Evolutionary conservation across 2,113 vertebrate genomes (phyloP).

Genomic region (Triplophysa dalaica): DNA sequence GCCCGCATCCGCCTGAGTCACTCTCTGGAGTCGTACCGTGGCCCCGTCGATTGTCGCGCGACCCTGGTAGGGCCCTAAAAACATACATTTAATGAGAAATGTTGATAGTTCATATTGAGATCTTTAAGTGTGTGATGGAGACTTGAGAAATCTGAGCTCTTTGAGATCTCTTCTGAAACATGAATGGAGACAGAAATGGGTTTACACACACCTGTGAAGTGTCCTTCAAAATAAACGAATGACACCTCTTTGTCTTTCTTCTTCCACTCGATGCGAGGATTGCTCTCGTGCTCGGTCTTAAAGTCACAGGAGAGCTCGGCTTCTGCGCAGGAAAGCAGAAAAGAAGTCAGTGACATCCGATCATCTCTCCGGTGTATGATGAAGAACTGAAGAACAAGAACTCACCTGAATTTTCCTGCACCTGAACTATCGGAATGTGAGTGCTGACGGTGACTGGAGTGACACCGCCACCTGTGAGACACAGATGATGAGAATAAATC

Average conservation of each 20-base stretch:
- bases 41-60: slow-evolving; percentile 84
- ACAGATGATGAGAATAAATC: background rate
- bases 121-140: too few relatives aligned
- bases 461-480: slow-evolving; percentile 61
- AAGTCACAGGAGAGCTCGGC: slow-evolving; percentile 84
- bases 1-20: slow-evolving; percentile 87
- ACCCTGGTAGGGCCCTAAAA: slow-evolving; percentile 78
- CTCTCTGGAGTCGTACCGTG: slow-evolving; percentile 81
- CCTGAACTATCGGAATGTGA: slow-evolving; percentile 64
- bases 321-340: slow-evolving; percentile 66
- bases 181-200: too few relatives aligned
- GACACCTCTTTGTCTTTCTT: slow-evolving; percentile 79
- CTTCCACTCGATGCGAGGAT: slow-evolving; percentile 93
- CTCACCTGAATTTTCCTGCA: slow-evolving; percentile 67
- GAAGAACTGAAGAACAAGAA: too few relatives aligned
- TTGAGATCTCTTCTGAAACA: too few relatives aligned
- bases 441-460: slow-evolving; percentile 65
- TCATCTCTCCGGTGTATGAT: background rate
- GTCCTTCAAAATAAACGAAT: slow-evolving; percentile 83
- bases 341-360: background rate
- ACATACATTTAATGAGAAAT: background rate
- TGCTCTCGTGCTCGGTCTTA: slow-evolving; percentile 71
- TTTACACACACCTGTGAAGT: slow-evolving; percentile 79
- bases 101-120: too few relatives aligned
- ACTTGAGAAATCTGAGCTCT: too few relatives aligned